Evolutionary conservation across 1,140 invertebrate species (phyloP).

Genomic region (Spodoptera litura): DNA sequence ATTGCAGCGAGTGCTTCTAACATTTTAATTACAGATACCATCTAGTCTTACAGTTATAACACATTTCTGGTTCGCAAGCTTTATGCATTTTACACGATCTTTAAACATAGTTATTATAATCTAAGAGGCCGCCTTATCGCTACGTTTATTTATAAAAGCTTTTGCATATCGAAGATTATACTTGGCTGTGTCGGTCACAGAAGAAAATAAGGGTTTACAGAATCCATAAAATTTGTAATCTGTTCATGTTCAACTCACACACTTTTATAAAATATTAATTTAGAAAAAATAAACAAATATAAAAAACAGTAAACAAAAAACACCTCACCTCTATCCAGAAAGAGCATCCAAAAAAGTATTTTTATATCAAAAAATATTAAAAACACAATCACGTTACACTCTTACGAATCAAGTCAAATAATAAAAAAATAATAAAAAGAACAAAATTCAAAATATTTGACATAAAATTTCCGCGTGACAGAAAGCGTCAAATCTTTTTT

Average conservation of each 20-base stretch:
- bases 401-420: neutral
- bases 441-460: conserved; percentile 58
- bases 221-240: neutral
- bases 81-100: conserved; percentile 6
- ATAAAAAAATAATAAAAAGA: neutral
- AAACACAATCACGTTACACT: conserved; percentile 40
- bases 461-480: conserved; percentile 61
- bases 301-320: neutral
- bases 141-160: too few relatives aligned
- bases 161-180: too few relatives aligned
- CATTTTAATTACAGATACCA: conserved; percentile 31
- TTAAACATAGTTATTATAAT: neutral
- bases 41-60: conserved; percentile 30
- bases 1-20: conserved; percentile 13
- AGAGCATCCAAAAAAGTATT: conserved; percentile 17
- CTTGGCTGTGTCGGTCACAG: too few relatives aligned
- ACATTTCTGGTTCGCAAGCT: conserved; percentile 9
- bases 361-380: neutral
- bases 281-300: neutral
- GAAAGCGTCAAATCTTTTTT: conserved; percentile 67
- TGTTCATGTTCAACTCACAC: too few relatives aligned
- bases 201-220: too few relatives aligned
- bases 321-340: conserved; percentile 32
- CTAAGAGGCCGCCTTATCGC: too few relatives aligned
- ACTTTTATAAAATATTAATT: too few relatives aligned